Evolutionary conservation across 2,888 invertebrate genomes (phyloP), one percentile per base, ranked within the genome.

Genomic region (Hirtodrosophila duncani): DNA sequence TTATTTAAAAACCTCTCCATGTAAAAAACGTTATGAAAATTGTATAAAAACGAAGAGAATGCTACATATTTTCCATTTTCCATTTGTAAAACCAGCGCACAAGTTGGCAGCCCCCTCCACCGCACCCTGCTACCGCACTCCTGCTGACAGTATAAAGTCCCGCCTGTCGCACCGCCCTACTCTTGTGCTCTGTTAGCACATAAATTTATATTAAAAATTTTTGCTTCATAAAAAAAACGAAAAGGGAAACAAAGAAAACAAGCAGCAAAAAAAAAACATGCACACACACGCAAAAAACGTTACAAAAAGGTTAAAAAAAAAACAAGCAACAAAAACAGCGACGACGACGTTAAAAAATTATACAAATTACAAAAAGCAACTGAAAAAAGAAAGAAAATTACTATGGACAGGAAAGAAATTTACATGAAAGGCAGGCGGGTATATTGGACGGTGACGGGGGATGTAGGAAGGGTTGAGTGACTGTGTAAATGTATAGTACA

Each of bases 191-290:
- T 43, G 60, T 57, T 63, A 44, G 65, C 65, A 67, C 62, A 77
- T 68, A 68, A 75, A 80, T 74, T 71, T 77, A 77, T 79, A 67
- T 79, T 75, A 75, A 79, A 68, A 51, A 69, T 74, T 70, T 55
- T 46, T 41, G 29, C 37, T 45, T 8, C 18, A 7, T 36, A 29
- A 20, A 51, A 69, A 59, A 67, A 74, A 58, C 62, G 70, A 50
- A 68, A 56, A 53, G 49, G 36, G 8, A 14, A 29, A 41, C 20
- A 26, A 33, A 16, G 31, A 45, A 30, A 51, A 46, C 20, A 33
- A 48, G 27, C 44, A 46, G 17, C 13, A 37, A 16, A 51, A 39
- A 23, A n/a, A n/a, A n/a, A n/a, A n/a, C n/a, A n/a, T n/a, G n/a
- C n/a, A n/a, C n/a, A n/a, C 61, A 65, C 65, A 64, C 50, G 65